A percentile compares a stretch with the other conserved stretches of the same genome.
These are phyloP conservation scores for Podarcis lilfordi DNA, from an alignment of 2,797 vertebrate genomes.

Conservation along the genomic window DNA sequence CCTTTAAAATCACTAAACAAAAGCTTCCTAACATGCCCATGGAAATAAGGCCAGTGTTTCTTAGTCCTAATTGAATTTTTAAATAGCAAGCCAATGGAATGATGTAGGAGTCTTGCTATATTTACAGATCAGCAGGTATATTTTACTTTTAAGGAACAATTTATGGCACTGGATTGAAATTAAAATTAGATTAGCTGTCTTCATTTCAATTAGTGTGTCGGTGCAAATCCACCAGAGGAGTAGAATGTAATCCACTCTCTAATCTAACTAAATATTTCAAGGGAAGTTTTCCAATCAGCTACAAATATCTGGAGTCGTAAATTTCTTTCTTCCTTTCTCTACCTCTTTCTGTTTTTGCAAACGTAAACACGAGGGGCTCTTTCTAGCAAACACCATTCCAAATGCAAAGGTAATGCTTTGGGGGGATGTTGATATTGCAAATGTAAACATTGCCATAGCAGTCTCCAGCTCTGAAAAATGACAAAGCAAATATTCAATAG, in stretches of 20 bases:
- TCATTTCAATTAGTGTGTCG: slow-evolving; percentile 63
- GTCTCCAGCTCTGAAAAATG: not conserved
- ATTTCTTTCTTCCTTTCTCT: not conserved
- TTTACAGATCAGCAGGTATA: slow-evolving; percentile 71
- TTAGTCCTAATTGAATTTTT: slow-evolving; percentile 58
- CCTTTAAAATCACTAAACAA: slow-evolving; percentile 32
- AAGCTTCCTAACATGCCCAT: slow-evolving; percentile 22
- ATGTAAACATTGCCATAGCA: slow-evolving; percentile 38
- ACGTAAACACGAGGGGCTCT: slow-evolving; percentile 74
- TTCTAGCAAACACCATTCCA: slow-evolving; percentile 60
- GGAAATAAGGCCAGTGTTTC: slow-evolving; percentile 48
- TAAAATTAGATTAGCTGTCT: slow-evolving; percentile 67
- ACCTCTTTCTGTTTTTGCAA: slow-evolving; percentile 56
- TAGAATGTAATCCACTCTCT: slow-evolving; percentile 21
- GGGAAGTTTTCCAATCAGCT: slow-evolving; percentile 55
- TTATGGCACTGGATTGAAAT: slow-evolving; percentile 60
- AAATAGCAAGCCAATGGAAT: slow-evolving; percentile 56
- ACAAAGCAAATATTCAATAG: slow-evolving; percentile 8
- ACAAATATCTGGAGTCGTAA: slow-evolving; percentile 25
- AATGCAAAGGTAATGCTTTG: slow-evolving; percentile 3
- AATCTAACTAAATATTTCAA: slow-evolving; percentile 55
- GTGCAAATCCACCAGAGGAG: slow-evolving; percentile 50
- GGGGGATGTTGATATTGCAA: slow-evolving; percentile 1
- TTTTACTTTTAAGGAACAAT: slow-evolving; percentile 65
- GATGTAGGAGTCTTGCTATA: slow-evolving; percentile 57